These are phyloP conservation scores for Drosophila persimilis DNA, from an alignment of 1,140 invertebrate species.

Conservation along the genomic window DNA sequence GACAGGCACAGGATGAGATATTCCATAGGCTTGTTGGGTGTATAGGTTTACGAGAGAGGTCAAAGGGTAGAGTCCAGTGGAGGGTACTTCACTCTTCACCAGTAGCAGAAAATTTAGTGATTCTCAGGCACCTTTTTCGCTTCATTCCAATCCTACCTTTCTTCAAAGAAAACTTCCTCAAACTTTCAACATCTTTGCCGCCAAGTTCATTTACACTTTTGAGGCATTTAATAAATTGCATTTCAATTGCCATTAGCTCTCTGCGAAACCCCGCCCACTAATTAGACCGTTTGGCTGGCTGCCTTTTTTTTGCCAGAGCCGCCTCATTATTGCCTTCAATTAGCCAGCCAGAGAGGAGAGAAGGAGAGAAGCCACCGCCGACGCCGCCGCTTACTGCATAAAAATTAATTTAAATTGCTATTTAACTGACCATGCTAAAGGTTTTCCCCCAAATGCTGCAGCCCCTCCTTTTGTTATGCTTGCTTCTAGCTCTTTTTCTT, in stretches of 20 bases:
- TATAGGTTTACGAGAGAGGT: too few species aligned
- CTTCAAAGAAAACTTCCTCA: slow-evolving; percentile 9
- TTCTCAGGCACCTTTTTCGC: too few species aligned
- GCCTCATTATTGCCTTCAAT: slow-evolving; percentile 60
- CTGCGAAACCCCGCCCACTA: slow-evolving; percentile 18
- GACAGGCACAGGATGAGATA: slow-evolving; percentile 4
- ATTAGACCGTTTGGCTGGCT: slow-evolving; percentile 53
- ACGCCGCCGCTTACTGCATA: slow-evolving; percentile 60
- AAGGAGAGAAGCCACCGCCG: slow-evolving; percentile 13
- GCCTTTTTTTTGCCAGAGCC: slow-evolving; percentile 34
- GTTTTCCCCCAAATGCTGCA: slow-evolving; percentile 23
- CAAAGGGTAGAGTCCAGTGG: too few species aligned
- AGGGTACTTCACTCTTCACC: too few species aligned
- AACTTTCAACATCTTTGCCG: slow-evolving; percentile 14
- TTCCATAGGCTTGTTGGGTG: not conserved
- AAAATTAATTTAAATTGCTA: slow-evolving; percentile 80
- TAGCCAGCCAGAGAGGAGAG: slow-evolving; percentile 44
- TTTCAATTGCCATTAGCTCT: slow-evolving; percentile 63
- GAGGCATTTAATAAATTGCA: slow-evolving; percentile 57
- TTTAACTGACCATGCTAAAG: slow-evolving; percentile 69
- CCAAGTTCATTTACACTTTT: slow-evolving; percentile 37
- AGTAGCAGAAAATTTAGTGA: too few species aligned
- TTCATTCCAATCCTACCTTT: too few species aligned
- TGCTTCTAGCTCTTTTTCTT: slow-evolving; percentile 16
- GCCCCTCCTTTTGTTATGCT: slow-evolving; percentile 30